A percentile compares a stretch with the other conserved stretches of the same genome.
These are phyloP conservation scores for Erannis defoliaria DNA, from an alignment of 2,888 invertebrate genomes.

Conservation along the genomic window DNA sequence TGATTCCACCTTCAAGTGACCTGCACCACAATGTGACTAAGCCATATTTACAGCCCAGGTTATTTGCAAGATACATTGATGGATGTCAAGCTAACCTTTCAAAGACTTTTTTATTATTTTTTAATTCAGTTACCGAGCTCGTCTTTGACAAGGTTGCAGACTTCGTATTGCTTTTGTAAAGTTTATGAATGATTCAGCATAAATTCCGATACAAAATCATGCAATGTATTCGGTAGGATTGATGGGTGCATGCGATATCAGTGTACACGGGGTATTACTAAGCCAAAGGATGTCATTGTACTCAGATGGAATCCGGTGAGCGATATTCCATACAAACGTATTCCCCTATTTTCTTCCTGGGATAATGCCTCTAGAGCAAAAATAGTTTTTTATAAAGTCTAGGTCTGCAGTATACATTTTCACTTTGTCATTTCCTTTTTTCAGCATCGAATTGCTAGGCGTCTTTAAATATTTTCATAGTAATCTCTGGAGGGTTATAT, in stretches of 20 bases:
- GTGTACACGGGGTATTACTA: too few species aligned
- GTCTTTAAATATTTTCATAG: too few species aligned
- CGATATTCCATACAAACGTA: too few species aligned
- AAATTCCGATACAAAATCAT: neutral
- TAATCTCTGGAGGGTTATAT: too few species aligned
- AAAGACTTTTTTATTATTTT: conserved; percentile 39
- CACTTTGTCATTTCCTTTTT: too few species aligned
- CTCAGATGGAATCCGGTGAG: too few species aligned
- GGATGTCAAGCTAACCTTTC: conserved; percentile 49
- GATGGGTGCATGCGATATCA: neutral
- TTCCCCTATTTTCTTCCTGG: too few species aligned
- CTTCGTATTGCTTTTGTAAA: conserved; percentile 26
- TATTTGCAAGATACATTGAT: conserved; percentile 50
- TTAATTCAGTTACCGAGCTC: conserved; percentile 37
- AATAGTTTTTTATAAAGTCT: too few species aligned
- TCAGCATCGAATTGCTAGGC: too few species aligned
- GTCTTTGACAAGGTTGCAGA: conserved; percentile 40
- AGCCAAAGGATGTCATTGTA: too few species aligned
- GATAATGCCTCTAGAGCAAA: too few species aligned
- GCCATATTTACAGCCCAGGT: conserved; percentile 49
- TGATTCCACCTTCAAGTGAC: conserved; percentile 59
- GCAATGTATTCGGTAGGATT: neutral
- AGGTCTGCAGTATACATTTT: too few species aligned
- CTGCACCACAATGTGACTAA: conserved; percentile 56
- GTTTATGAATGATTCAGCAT: conserved; percentile 31